Percentiles rank a stretch among this genome's conserved stretches.
phyloP scores from a whole-genome alignment of 2,888 invertebrate genomes.

The Helleia helle region DNA sequence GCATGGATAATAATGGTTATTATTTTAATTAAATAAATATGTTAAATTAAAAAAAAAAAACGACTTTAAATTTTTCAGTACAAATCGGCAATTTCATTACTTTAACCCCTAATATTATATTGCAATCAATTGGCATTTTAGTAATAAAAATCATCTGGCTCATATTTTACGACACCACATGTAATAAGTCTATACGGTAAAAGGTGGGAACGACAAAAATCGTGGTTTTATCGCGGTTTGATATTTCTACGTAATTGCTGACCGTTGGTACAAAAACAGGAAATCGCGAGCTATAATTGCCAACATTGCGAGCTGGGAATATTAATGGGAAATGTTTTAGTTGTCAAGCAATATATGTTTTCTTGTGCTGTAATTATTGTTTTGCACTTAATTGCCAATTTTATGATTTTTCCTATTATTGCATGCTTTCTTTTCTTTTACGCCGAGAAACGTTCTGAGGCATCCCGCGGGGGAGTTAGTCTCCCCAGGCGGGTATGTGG shows the following conservation, averaged over 20 bases:
- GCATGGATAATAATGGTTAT: too few species aligned
- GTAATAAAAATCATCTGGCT: background rate
- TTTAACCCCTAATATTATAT: too few species aligned
- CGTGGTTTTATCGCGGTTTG: slow-evolving; percentile 10
- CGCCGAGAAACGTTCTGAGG: too few species aligned
- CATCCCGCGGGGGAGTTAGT: too few species aligned
- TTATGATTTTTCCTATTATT: too few species aligned
- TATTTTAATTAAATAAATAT: too few species aligned
- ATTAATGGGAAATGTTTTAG: slow-evolving; percentile 14
- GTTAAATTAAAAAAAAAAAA: too few species aligned
- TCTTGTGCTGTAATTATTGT: background rate
- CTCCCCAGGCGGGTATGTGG: too few species aligned
- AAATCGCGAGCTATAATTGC: slow-evolving; percentile 18
- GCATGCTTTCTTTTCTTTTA: too few species aligned
- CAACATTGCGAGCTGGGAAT: slow-evolving; percentile 15
- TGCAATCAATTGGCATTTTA: too few species aligned
- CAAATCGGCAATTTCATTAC: too few species aligned
- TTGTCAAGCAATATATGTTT: background rate
- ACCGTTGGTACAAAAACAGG: slow-evolving; percentile 12
- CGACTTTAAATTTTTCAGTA: too few species aligned
- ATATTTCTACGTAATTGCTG: slow-evolving; percentile 12
- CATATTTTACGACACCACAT: background rate
- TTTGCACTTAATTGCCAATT: background rate
- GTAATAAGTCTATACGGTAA: slow-evolving; percentile 3
- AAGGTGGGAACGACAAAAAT: slow-evolving; percentile 12